These are phyloP conservation scores for Mnemiopsis leidyi DNA, from an alignment of 37 sponge, comb jelly and placozoan species.

Conservation along the genomic window DNA sequence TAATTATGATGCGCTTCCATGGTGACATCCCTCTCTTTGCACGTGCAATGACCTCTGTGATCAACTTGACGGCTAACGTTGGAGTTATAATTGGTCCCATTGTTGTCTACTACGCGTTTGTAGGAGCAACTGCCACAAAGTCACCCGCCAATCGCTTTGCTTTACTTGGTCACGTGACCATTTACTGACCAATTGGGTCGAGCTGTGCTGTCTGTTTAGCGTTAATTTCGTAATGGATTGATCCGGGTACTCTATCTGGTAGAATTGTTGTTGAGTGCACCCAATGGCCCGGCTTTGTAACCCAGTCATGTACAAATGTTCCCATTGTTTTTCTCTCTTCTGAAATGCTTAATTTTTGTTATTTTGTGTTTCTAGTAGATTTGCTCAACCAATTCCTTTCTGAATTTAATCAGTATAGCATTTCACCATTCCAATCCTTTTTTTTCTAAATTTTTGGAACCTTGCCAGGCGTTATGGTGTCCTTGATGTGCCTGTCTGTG, in stretches of 20 bases:
- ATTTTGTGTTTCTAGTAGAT: no score
- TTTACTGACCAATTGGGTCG: background rate
- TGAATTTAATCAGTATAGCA: no score
- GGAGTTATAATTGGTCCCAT: background rate
- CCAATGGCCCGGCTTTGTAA: no score
- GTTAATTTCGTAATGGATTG: background rate
- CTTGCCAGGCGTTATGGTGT: slow-evolving; percentile 5
- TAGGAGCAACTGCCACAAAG: no score
- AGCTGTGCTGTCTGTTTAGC: background rate
- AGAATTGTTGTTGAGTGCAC: background rate
- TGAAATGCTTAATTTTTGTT: no score
- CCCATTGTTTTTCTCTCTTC: no score
- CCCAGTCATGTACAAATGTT: no score
- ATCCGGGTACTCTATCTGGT: background rate
- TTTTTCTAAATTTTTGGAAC: no score
- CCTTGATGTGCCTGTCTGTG: slow-evolving; percentile 17
- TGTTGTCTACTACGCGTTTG: background rate
- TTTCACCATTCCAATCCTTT: no score
- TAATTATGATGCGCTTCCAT: no score
- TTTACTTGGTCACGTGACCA: background rate
- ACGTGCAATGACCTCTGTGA: background rate
- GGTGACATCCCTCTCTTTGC: background rate
- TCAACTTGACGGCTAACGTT: background rate
- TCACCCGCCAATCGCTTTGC: background rate
- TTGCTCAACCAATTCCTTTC: no score